These are phyloP conservation scores for Mythimna vitellina DNA, from an alignment of 2,888 invertebrate genomes.

Conservation along the genomic window DNA sequence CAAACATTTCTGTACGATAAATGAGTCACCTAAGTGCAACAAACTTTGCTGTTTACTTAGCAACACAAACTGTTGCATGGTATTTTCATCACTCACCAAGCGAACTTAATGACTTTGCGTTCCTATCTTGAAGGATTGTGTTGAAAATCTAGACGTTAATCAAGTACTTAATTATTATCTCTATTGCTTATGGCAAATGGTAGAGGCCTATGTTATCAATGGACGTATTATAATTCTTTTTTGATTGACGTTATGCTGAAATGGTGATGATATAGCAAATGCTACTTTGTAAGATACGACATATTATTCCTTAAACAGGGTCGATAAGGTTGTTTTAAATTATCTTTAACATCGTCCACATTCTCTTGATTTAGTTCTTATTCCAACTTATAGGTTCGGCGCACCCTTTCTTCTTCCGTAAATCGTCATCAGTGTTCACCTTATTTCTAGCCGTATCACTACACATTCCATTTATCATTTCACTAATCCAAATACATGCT, in stretches of 20 bases:
- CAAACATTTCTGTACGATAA: constrained; percentile 63
- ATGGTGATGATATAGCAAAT: no score
- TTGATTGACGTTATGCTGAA: no score
- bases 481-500: neutral
- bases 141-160: constrained; percentile 12
- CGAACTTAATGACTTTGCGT: constrained; percentile 20
- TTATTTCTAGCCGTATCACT: neutral
- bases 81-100: constrained; percentile 28
- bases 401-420: neutral
- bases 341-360: no score
- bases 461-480: neutral
- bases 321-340: no score
- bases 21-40: constrained; percentile 62
- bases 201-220: no score
- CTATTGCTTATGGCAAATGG: no score
- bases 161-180: neutral
- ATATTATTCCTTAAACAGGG: neutral
- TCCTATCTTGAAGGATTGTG: neutral
- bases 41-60: constrained; percentile 55
- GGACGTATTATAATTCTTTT: no score
- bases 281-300: neutral
- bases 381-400: neutral
- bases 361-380: no score
- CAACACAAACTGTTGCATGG: constrained; percentile 18
- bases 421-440: neutral